A percentile compares a stretch with the other conserved stretches of the same genome.
These are phyloP conservation scores for Dastarcus helophoroides DNA, from an alignment of 2,888 invertebrate species.

Conservation along the genomic window DNA sequence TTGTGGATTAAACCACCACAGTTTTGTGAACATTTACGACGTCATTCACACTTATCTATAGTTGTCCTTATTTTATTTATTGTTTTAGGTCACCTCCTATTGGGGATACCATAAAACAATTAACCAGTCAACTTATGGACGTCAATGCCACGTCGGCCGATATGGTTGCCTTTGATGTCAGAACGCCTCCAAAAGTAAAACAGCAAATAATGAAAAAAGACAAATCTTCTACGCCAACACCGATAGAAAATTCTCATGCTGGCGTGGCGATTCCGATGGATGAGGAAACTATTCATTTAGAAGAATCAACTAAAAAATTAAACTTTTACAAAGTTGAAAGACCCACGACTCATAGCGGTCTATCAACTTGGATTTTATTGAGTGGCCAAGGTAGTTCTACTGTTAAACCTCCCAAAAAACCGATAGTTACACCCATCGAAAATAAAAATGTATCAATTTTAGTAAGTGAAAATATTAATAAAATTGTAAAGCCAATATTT, in stretches of 20 bases:
- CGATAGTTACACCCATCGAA: slow-evolving; percentile 14
- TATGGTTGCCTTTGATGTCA: slow-evolving; percentile 42
- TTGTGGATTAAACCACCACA: too few species aligned
- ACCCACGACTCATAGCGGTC: slow-evolving; percentile 48
- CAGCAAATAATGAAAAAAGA: slow-evolving; percentile 35
- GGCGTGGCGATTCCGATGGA: slow-evolving; percentile 42
- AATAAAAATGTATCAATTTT: slow-evolving; percentile 21
- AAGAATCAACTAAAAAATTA: slow-evolving; percentile 29
- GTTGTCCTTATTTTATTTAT: slow-evolving; percentile 11
- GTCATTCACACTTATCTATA: too few species aligned
- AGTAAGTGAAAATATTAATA: too few species aligned
- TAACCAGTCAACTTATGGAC: slow-evolving; percentile 46
- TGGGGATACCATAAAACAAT: slow-evolving; percentile 46
- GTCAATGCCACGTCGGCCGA: slow-evolving; percentile 34
- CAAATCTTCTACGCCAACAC: slow-evolving; percentile 23
- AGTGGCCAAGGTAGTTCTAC: slow-evolving; percentile 41
- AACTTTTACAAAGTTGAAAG: slow-evolving; percentile 32
- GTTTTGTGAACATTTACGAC: too few species aligned
- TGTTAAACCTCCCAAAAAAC: slow-evolving; percentile 21
- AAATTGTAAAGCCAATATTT: too few species aligned
- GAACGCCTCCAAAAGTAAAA: slow-evolving; percentile 53
- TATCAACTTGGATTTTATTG: slow-evolving; percentile 67
- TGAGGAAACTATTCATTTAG: slow-evolving; percentile 25
- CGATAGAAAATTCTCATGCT: slow-evolving; percentile 44
- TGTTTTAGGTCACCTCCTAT: slow-evolving; percentile 37